These are phyloP conservation scores for Cynodonichthys magdalenae DNA, from an alignment of 2,797 vertebrate species.

Conservation along the genomic window DNA sequence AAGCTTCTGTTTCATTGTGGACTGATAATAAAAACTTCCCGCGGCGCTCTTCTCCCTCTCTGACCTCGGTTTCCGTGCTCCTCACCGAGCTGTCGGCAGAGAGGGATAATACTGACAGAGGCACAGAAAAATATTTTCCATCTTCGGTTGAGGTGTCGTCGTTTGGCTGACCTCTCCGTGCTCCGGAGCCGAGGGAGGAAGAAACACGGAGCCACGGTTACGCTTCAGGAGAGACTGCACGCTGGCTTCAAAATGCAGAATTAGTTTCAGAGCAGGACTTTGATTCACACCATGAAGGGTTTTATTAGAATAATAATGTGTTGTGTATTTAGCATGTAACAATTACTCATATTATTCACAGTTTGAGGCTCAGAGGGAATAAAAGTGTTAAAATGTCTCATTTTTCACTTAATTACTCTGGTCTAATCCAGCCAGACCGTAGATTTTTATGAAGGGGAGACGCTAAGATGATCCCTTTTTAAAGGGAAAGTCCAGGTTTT, in stretches of 20 bases:
- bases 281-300: not conserved
- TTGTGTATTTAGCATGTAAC: too few relatives aligned
- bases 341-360: too few relatives aligned
- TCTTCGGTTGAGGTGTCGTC: constrained; percentile 10
- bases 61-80: constrained; percentile 3
- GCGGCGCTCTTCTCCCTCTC: not conserved
- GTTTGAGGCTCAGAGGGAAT: too few relatives aligned
- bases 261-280: not conserved
- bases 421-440: too few relatives aligned
- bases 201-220: constrained; percentile 11
- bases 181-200: constrained; percentile 14
- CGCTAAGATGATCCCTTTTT: too few relatives aligned
- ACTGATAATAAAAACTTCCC: not conserved
- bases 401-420: too few relatives aligned
- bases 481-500: too few relatives aligned
- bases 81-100: constrained; percentile 10
- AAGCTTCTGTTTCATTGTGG: not conserved
- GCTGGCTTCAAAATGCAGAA: constrained; percentile 3
- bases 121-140: constrained; percentile 9
- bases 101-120: constrained; percentile 11
- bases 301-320: not conserved
- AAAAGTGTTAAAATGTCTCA: too few relatives aligned
- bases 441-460: too few relatives aligned
- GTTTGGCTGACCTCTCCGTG: constrained; percentile 29
- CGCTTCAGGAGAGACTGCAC: not conserved